Evolutionary conservation across 1,140 invertebrate genomes (phyloP), one percentile per base, ranked within the genome.

Genomic region (Belonocnema kinseyi): DNA sequence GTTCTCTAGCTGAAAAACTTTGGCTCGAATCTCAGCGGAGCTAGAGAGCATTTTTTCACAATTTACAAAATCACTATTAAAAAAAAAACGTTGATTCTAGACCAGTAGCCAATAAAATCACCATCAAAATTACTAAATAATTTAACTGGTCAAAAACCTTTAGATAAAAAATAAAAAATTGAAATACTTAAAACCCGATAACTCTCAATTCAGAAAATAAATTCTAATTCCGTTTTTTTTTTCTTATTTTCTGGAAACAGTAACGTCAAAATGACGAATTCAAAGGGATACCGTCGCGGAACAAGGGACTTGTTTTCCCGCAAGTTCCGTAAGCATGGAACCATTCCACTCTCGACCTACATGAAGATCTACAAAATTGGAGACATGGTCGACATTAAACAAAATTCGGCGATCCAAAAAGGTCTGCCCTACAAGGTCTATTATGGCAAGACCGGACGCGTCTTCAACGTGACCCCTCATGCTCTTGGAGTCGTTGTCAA

Each of bases 391-490:
- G 98, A 99, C 88, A 97, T 99, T 73, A 99, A 99, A 95, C 99
- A 98, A 79, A 98, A 99, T 93, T 99, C 99, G 88, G 98, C 98
- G 75, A 97, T 99, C 5, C 99, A 99, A 90, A 99, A 99, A 90
- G 99, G 99, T 91, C 99, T 99, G 98, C 99, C 99, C 40, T 96
- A 98, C 93, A 99, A 99, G 92, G 97, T 94, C 10, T 99, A 99
- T 89, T 99, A 99, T 87, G 99, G 99, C 21, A 99, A 98, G 91
- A 99, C 99, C 79, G 99, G 99, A 14, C 94, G 97, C 83, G 97
- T 99, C 0, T 99, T 97, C 93, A 99, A 99, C 86, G 99, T 99
- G 0, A 99, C 98, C 21, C 95, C 96, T 75, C 98, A 98, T 88
- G 98, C 98, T 85, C 94, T 99, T 75, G 99, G 99, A 87, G 97